These are phyloP conservation scores for Akabosia matsudoensis DNA, from an alignment of 1,140 invertebrate genomes.

Conservation along the genomic window DNA sequence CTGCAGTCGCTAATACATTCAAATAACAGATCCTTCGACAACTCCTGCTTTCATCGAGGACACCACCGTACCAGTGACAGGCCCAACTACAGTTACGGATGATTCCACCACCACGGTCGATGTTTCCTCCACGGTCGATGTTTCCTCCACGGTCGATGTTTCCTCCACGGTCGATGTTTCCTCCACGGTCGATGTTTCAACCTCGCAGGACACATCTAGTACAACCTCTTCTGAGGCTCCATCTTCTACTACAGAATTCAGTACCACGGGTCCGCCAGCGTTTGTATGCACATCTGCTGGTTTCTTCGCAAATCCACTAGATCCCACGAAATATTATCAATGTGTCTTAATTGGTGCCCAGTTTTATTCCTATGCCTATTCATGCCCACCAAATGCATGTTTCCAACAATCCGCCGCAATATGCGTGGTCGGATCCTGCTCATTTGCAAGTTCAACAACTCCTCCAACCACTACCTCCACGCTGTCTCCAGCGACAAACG, in stretches of 20 bases:
- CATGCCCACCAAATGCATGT: background rate
- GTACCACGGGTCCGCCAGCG: background rate
- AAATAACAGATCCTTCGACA: background rate
- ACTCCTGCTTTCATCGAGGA: too few relatives aligned
- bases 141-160: background rate
- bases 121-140: background rate
- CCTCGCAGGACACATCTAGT: too few relatives aligned
- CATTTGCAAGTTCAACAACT: background rate
- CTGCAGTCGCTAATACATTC: background rate
- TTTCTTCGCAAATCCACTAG: background rate
- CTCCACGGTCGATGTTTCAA: background rate
- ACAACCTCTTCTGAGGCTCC: background rate
- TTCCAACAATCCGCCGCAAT: background rate
- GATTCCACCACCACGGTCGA: background rate
- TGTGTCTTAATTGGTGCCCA: background rate
- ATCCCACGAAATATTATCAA: background rate
- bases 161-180: background rate
- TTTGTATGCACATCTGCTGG: background rate
- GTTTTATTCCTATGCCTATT: too few relatives aligned
- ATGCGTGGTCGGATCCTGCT: background rate
- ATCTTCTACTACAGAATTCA: background rate
- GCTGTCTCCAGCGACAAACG: background rate
- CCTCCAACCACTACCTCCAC: background rate
- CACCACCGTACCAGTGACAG: too few relatives aligned
- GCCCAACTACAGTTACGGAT: background rate